Evolutionary conservation across 2,797 vertebrate species (phyloP).

Genomic region (Periparus ater): DNA sequence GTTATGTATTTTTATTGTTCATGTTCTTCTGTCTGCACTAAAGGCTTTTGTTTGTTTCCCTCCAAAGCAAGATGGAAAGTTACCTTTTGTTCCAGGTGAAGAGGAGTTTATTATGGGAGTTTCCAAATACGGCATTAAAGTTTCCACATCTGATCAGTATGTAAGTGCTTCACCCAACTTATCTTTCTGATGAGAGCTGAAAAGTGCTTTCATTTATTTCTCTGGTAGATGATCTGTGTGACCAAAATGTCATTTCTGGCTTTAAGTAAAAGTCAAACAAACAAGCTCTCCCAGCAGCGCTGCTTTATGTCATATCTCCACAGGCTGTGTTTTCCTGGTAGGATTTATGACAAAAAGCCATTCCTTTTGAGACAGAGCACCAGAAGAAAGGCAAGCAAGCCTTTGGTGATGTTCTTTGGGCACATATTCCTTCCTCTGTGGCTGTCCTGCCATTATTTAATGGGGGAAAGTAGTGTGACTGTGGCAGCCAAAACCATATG

Average conservation of each 20-base stretch:
- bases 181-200: not conserved
- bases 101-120: conserved; percentile 94
- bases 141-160: conserved; percentile 92
- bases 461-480: too few species aligned
- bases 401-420: not conserved
- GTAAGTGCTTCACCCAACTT: conserved; percentile 80
- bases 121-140: conserved; percentile 96
- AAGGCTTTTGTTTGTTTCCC: conserved; percentile 58
- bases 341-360: not conserved
- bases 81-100: conserved; percentile 93
- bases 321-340: not conserved
- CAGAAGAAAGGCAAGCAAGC: not conserved
- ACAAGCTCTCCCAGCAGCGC: not conserved
- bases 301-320: not conserved
- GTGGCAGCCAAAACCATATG: not conserved
- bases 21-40: conserved; percentile 15
- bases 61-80: conserved; percentile 94
- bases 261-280: not conserved
- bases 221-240: not conserved
- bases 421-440: not conserved
- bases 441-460: not conserved
- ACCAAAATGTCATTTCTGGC: not conserved
- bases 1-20: not conserved
- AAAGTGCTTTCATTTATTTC: not conserved
- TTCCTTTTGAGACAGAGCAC: not conserved